Percentiles rank a stretch among this genome's conserved stretches.
These are phyloP conservation scores for Limnodromus scolopaceus DNA, from an alignment of 2,797 vertebrate genomes.

Conservation along the genomic window DNA sequence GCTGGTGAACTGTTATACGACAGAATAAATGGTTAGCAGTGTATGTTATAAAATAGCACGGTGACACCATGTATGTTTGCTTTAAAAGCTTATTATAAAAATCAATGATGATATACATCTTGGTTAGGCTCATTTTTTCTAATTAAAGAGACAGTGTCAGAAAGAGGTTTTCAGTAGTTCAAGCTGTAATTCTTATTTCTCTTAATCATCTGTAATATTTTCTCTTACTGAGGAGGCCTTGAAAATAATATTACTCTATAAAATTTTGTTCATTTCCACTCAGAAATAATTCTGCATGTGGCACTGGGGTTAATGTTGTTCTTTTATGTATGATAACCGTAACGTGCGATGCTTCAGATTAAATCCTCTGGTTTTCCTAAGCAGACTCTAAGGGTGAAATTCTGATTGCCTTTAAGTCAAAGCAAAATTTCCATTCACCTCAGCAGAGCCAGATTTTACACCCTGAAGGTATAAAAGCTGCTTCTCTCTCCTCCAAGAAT, in stretches of 20 bases:
- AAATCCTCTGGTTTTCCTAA: slow-evolving; percentile 6
- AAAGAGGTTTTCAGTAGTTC: slow-evolving; percentile 38
- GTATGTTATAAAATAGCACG: slow-evolving; percentile 54
- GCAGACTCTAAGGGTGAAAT: slow-evolving; percentile 20
- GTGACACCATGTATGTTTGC: slow-evolving; percentile 68
- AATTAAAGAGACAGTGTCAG: slow-evolving; percentile 69
- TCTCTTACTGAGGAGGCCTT: background rate
- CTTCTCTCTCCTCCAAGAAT: slow-evolving; percentile 29
- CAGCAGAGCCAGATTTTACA: slow-evolving; percentile 35
- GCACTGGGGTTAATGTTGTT: slow-evolving; percentile 13
- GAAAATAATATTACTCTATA: slow-evolving; percentile 3
- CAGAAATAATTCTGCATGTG: slow-evolving; percentile 25
- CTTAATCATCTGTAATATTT: slow-evolving; percentile 37
- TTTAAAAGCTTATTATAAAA: slow-evolving; percentile 74
- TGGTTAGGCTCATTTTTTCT: slow-evolving; percentile 63
- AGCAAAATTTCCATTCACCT: background rate
- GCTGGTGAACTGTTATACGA: slow-evolving; percentile 44
- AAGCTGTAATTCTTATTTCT: slow-evolving; percentile 48
- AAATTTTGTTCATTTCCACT: slow-evolving; percentile 29
- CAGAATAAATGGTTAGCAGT: slow-evolving; percentile 58
- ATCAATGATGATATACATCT: slow-evolving; percentile 67
- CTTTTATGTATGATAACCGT: slow-evolving; percentile 10
- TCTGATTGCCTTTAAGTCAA: background rate
- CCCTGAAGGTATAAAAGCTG: background rate
- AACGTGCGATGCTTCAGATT: background rate